Base-by-base conservation (phyloP, 64 coral and sea anemone species). In the Catalaphyllia jardinei region DNA sequence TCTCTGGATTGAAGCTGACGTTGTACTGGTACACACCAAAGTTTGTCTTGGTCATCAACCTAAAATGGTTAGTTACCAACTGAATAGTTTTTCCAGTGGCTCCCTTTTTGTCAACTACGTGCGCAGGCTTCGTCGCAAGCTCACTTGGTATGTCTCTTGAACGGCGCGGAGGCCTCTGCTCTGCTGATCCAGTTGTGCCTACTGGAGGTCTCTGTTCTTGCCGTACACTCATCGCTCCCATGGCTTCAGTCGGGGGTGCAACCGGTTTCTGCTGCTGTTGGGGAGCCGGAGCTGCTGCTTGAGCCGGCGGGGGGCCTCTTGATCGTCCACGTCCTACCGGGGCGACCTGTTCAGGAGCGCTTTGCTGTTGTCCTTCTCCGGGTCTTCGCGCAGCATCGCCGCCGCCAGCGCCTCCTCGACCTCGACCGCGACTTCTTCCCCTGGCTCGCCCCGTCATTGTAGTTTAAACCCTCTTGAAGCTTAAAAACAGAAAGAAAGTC, bases 1-100 rank as follows among this genome's bases (percentile, higher is more conserved):
- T 76, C 28, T 95, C 94, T 1, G 97, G 97, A 51, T 63, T 85
- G 27, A 86, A 99, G 3, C 80, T 71, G 8, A 99, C 97, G 65
- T 93, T 95, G 31, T 99, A 99, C 79, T 99, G 97, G 29, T 91
- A 99, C 22, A 99, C 79, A 13, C 67, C 89, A 65, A 87, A 93
- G 27, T 87, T 59, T 4, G 91, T 77, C 27, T 46, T 86, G 0
- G 87, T 93, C 65, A 79, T 64, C 17, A 99, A 63, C 28, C 60
- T 91, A 62, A 93, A 99, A 18, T 91, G 88, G 31, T 99, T 99
- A 19, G 97, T 89, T 18, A 92, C 67, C 13, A 99, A 17, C 0
- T 50, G 3, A 0, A 99, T 57, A 13, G 25, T 73, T 3, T 1
- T 10, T 11, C 97, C 97, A 71, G 88, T 84, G 15, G 0, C 15